Evolutionary conservation across 2,888 invertebrate genomes (phyloP), one percentile per base, ranked within the genome.

Genomic region (Phyllotreta striolata): DNA sequence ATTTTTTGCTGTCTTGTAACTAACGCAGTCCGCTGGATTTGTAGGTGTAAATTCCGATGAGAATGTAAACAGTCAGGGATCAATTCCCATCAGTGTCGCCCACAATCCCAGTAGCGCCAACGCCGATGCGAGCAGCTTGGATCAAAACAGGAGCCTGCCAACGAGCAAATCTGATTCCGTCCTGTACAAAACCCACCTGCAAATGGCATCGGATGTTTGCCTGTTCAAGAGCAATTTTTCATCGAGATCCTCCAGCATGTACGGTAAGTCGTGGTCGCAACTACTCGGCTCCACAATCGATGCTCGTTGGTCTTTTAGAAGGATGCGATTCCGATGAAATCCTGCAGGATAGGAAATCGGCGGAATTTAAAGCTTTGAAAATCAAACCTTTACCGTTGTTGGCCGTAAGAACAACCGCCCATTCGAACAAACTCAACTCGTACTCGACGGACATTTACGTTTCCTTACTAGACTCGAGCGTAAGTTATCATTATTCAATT

Each of bases 331-430:
- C 70, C 41, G 72, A 72, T n/a, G 67, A 67, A 10, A 62, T 64
- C 14, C 8, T 59, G 44, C 5, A 49, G 35, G 10, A 64, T 9
- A 59, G 62, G 9, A 44, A 39, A 12, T 52, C 38, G 12, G 38
- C 37, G 8, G 5, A 71, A 51, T 71, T 76, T 38, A 62, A 72
- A 63, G 70, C 71, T 4, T 72, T 62, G 37, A 73, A 72, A 65
- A 72, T 79, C 5, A 72, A 72, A 24, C 75, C 73, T 14, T 71
- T 77, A 40, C 79, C 80, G 0, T 60, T 80, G 60, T 71, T 78
- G n/a, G 68, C 77, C 9, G 78, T 76, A 4, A 72, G 76, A 58
- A 79, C 77, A 39, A 67, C 69, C 12, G 79, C 79, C 5, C 79
- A 81, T 68, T 67, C 77, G 3, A 71, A 77, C 57, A 78, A 77